These are phyloP conservation scores for Hirudo medicinalis DNA, from an alignment of 1,140 invertebrate genomes.

Conservation along the genomic window DNA sequence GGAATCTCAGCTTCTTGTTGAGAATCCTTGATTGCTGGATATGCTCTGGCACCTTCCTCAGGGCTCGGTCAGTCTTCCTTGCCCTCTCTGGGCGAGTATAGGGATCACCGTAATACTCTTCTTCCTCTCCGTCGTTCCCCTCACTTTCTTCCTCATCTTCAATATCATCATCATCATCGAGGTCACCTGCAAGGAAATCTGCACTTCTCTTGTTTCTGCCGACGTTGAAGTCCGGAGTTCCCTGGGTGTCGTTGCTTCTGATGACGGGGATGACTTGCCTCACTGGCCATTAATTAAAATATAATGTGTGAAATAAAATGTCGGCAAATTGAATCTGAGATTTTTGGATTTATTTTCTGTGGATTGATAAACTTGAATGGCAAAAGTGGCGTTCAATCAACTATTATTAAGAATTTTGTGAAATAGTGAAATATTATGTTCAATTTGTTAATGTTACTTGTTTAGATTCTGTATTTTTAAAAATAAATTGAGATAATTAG, in stretches of 20 bases:
- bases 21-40: conserved; percentile 18
- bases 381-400: no score
- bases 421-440: no score
- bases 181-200: not conserved
- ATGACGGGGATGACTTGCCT: conserved; percentile 21
- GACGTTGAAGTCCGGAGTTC: conserved; percentile 17
- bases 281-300: conserved; percentile 2
- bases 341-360: no score
- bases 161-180: not conserved
- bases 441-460: no score
- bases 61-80: conserved; percentile 4
- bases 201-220: conserved; percentile 18
- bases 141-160: not conserved
- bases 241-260: conserved; percentile 20
- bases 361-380: no score
- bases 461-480: no score
- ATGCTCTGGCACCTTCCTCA: not conserved
- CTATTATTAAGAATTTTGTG: no score
- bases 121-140: not conserved
- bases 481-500: no score
- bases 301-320: no score
- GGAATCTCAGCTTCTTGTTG: conserved; percentile 16
- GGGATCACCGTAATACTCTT: not conserved
- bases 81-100: not conserved
- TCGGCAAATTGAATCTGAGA: no score